Conservation (phyloP, 2,888 invertebrate species). For the Mayetiola destructor region DNA sequence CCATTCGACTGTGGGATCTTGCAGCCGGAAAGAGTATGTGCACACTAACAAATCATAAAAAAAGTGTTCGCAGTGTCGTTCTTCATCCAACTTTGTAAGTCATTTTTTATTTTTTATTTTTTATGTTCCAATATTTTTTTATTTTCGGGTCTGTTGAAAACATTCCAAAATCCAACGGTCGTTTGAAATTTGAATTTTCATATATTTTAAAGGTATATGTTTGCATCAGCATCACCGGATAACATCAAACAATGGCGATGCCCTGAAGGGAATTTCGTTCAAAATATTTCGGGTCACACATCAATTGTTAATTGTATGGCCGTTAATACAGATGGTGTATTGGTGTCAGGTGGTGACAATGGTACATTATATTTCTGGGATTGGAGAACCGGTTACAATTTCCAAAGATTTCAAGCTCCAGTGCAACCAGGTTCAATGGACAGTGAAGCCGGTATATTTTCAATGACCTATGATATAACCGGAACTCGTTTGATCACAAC, state of each 20-base stretch:
- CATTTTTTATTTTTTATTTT: not conserved
- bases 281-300: conserved; percentile 92
- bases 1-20: conserved; percentile 93
- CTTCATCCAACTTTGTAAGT: conserved; percentile 53
- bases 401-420: conserved; percentile 81
- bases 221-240: conserved; percentile 95
- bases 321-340: conserved; percentile 84
- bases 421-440: conserved; percentile 99
- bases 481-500: conserved; percentile 88
- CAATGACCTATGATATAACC: conserved; percentile 90
- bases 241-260: conserved; percentile 99
- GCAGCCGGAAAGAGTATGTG: conserved; percentile 88
- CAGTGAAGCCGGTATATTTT: conserved; percentile 94
- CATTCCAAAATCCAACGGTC: not conserved
- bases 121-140: not conserved
- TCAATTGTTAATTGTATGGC: conserved; percentile 95
- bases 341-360: conserved; percentile 97
- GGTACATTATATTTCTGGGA: conserved; percentile 97
- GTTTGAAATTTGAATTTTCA: not conserved
- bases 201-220: conserved; percentile 52
- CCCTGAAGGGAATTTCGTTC: conserved; percentile 93
- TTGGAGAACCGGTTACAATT: conserved; percentile 98
- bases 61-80: conserved; percentile 69
- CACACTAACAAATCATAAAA: conserved; percentile 97
- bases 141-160: no score